Conservation (phyloP, 2,797 vertebrate species). For the Sibirionetta formosa region DNA sequence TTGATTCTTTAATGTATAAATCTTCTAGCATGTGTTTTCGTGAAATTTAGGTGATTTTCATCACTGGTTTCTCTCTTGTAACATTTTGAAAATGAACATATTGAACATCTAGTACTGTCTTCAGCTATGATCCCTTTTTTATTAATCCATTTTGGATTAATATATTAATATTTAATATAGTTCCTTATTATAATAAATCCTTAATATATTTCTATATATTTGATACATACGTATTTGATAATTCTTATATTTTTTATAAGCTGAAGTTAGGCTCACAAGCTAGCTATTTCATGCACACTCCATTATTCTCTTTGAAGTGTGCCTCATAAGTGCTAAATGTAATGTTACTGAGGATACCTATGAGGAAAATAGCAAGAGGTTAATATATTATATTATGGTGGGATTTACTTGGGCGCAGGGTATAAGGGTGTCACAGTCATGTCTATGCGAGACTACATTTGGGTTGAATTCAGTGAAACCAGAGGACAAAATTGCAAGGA, state of each 20-base stretch:
- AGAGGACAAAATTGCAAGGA: neutral
- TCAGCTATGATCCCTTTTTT: constrained; percentile 44
- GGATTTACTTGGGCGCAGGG: neutral
- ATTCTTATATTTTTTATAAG: constrained; percentile 44
- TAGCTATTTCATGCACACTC: neutral
- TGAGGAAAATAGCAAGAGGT: neutral
- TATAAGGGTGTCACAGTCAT: neutral
- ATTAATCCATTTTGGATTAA: constrained; percentile 14
- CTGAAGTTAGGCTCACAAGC: neutral
- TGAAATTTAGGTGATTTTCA: constrained; percentile 23
- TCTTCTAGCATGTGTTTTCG: neutral
- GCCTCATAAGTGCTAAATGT: neutral
- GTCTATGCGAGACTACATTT: neutral
- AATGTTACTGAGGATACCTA: neutral
- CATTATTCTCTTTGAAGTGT: neutral
- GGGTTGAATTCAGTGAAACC: neutral
- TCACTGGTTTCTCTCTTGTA: neutral
- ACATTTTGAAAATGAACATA: neutral
- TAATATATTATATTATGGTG: too few relatives aligned
- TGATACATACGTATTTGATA: neutral
- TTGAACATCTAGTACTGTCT: constrained; percentile 22
- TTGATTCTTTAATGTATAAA: neutral
- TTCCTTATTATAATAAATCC: neutral
- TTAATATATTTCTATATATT: constrained; percentile 59
- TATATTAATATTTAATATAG: too few relatives aligned